Evolutionary conservation across 2,888 invertebrate species (phyloP), one percentile per base, ranked within the genome.

Genomic region (Drosophila neotestacea): DNA sequence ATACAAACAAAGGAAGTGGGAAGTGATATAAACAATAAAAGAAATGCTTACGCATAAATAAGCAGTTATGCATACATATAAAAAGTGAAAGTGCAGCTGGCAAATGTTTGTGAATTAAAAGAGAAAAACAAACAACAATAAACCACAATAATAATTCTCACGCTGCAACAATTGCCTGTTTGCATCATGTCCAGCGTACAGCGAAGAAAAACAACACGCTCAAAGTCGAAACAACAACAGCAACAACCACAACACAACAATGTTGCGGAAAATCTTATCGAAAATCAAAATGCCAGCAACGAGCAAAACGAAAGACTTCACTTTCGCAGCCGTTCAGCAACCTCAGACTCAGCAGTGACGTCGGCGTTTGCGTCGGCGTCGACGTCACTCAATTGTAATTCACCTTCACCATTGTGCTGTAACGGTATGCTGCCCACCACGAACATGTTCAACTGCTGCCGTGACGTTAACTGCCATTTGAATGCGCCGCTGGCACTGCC

Each of bases 271-370:
- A 85, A 79, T 44, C 32, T 67, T 56, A 66, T 69, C 56, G 79
- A 78, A 65, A 70, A 79, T 70, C 71, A 80, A 70, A 77, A 79
- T 48, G 66, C 64, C 27, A 58, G 70, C 81, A 77, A 82, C 65
- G 68, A 80, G 36, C 80, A 82, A 90, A 90, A 91, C 89, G 91
- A 92, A 91, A 91, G 91, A 92, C 90, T 91, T 92, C 90, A 92
- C 90, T 90, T 90, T 78, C 80, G 85, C 73, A 72, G 79, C 69
- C 80, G 78, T 80, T 77, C 81, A 77, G 67, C 78, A 70, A 64
- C 78, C 64, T 71, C 73, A 59, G 66, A 42, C 67, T 39, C 64
- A 56, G 13, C 71, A 32, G 42, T 71, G 11, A 6, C 70, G 52
- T 30, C 48, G 54, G 32, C 74, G n/a, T n/a, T n/a, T n/a, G n/a